Evolutionary conservation across 2,888 invertebrate species (phyloP).

Genomic region (Pollenia amentaria): DNA sequence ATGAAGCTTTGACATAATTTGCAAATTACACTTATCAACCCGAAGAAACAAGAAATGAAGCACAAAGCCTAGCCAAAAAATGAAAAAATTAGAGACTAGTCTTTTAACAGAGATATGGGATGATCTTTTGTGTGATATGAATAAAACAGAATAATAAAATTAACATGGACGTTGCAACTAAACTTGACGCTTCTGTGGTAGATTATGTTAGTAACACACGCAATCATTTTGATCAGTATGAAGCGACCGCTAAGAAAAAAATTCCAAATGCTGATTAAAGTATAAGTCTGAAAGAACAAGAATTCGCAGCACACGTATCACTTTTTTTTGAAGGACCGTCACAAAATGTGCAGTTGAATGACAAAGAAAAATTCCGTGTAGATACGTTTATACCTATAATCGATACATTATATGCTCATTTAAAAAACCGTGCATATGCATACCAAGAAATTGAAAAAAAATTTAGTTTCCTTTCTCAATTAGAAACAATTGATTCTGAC

Average conservation of each 20-base stretch:
- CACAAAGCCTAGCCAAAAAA: slow-evolving; percentile 5
- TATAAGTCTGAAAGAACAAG: slow-evolving; percentile 18
- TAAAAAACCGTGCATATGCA: too few species aligned
- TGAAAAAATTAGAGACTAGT: slow-evolving; percentile 1
- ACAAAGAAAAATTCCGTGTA: slow-evolving; percentile 7
- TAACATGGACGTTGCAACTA: too few species aligned
- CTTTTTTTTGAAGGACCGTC: slow-evolving; percentile 15
- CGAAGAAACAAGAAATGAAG: slow-evolving; percentile 15
- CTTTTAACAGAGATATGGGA: slow-evolving; percentile 2
- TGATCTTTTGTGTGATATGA: background rate
- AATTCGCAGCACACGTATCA: slow-evolving; percentile 15
- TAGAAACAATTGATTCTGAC: slow-evolving; percentile 21
- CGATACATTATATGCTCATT: too few species aligned
- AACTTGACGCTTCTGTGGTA: slow-evolving; percentile 10
- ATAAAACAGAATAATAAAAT: background rate
- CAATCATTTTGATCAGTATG: background rate
- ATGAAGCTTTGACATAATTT: slow-evolving; percentile 26
- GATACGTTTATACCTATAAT: slow-evolving; percentile 34
- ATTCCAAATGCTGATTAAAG: slow-evolving; percentile 11
- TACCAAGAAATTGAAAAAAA: too few species aligned
- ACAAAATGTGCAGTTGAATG: slow-evolving; percentile 14
- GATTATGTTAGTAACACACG: slow-evolving; percentile 21
- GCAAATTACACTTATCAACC: slow-evolving; percentile 13
- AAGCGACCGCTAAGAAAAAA: slow-evolving; percentile 9
- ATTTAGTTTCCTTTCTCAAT: slow-evolving; percentile 28